Conservation (phyloP, 2,888 invertebrate species). For the Melipona beecheii region DNA sequence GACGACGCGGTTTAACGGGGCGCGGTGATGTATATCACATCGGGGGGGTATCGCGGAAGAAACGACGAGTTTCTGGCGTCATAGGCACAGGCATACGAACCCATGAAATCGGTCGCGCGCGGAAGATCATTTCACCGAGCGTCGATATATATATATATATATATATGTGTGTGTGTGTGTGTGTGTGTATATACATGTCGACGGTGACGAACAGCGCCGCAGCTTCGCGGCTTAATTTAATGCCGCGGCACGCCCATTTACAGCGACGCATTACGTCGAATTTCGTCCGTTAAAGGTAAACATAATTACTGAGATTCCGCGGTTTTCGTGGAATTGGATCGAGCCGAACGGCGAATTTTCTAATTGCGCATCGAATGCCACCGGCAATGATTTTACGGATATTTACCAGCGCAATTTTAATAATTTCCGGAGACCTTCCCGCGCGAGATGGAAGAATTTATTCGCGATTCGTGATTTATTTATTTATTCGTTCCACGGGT, state of each 20-base stretch:
- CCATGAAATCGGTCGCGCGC: not conserved
- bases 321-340: conserved; percentile 54
- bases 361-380: conserved; percentile 53
- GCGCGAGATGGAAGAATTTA: too few species aligned
- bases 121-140: not conserved
- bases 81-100: not conserved
- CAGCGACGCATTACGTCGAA: conserved; percentile 63
- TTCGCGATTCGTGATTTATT: too few species aligned
- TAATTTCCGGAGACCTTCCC: not conserved
- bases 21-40: conserved; percentile 2
- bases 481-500: too few species aligned
- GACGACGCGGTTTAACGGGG: conserved; percentile 35
- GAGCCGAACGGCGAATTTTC: conserved; percentile 44
- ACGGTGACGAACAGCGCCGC: conserved; percentile 40
- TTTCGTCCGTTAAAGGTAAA: conserved; percentile 70
- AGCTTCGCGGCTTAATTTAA: conserved; percentile 65
- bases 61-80: not conserved
- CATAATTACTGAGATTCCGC: conserved; percentile 69
- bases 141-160: not conserved
- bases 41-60: conserved; percentile 2
- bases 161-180: too few species aligned
- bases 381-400: conserved; percentile 26
- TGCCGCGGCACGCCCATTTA: conserved; percentile 63
- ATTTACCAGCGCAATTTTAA: not conserved
- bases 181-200: not conserved